Percentiles rank a stretch among this genome's conserved stretches.
Conservation (phyloP, 1,140 invertebrate species). For the Ceratosolen fusciceps region DNA sequence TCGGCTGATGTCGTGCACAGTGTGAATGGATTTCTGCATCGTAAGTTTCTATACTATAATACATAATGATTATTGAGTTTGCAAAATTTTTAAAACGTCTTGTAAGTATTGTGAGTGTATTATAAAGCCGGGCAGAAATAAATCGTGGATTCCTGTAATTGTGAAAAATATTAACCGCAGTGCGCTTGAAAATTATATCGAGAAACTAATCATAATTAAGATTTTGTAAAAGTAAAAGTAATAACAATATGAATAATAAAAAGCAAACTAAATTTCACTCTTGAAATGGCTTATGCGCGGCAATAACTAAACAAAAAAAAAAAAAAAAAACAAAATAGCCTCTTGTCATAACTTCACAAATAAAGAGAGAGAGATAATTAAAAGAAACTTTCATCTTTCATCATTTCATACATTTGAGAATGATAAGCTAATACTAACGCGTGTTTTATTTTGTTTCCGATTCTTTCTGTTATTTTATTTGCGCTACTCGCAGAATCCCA, state of each 20-base stretch:
- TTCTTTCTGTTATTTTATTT: conserved; percentile 72
- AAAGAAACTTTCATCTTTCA: conserved; percentile 53
- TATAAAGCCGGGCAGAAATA: conserved; percentile 40
- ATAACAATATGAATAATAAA: too few species aligned
- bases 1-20: conserved; percentile 55
- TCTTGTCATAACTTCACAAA: conserved; percentile 18
- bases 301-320: too few species aligned
- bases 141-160: conserved; percentile 30
- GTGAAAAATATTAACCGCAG: conserved; percentile 56
- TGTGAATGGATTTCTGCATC: conserved; percentile 62
- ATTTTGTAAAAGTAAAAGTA: not conserved
- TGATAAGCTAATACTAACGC: conserved; percentile 70
- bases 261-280: conserved; percentile 9
- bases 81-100: conserved; percentile 53
- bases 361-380: conserved; percentile 37
- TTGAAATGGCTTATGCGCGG: conserved; percentile 33
- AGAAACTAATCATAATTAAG: too few species aligned
- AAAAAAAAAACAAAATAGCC: conserved; percentile 50
- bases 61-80: conserved; percentile 69
- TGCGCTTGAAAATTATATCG: conserved; percentile 41
- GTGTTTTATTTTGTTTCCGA: conserved; percentile 73
- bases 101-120: conserved; percentile 51
- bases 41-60: conserved; percentile 67
- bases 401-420: conserved; percentile 63
- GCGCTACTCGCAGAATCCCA: conserved; percentile 73